Evolutionary conservation across 2,888 invertebrate genomes (phyloP), one percentile per base, ranked within the genome.

Genomic region (Caenorhabditis angaria): DNA sequence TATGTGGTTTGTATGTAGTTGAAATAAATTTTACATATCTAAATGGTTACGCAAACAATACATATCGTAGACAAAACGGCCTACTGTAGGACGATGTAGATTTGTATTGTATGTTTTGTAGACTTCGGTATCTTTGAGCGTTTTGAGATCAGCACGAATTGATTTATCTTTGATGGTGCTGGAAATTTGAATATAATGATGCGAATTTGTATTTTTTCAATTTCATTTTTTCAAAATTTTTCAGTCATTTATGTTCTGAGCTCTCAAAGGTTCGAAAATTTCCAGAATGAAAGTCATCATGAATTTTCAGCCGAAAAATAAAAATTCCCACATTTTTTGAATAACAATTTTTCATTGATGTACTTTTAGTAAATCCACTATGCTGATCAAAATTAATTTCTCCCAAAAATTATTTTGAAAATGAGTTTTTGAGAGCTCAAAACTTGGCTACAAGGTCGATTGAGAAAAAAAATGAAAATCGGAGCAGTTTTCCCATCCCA

Each of bases 131-230:
- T 94, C 93, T 88, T 97, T 90, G 80, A 97, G 90, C 88, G 93
- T 93, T 89, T 94, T 94, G 90, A 97, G 97, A 90, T 97, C 97
- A 72, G 97, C 97, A 88, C 97, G 92, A 88, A 93, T 92, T 80
- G 92, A 92, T 90, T 96, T 95, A 89, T 95, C 95, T 90, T 97
- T 97, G 83, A 94, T 95, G 89, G 97, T 92, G 91, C 97, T 96
- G 90, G 50, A 91, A 90, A 50, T 64, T n/a, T 47, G 12, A 50
- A 27, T 2, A 47, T 32, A 53, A 50, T 22, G 8, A 29, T 24
- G 14, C 8, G 10, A 35, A 54, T 57, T 20, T 48, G 5, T 54
- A 32, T 10, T 32, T 32, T 32, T 32, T 32, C 10, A 32, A 32
- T 32, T 32, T 10, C 32, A 32, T 32, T 3, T 28, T 24, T 22